phyloP scores from a whole-genome alignment of 2,113 vertebrate genomes.

The Bufo gargarizans region DNA sequence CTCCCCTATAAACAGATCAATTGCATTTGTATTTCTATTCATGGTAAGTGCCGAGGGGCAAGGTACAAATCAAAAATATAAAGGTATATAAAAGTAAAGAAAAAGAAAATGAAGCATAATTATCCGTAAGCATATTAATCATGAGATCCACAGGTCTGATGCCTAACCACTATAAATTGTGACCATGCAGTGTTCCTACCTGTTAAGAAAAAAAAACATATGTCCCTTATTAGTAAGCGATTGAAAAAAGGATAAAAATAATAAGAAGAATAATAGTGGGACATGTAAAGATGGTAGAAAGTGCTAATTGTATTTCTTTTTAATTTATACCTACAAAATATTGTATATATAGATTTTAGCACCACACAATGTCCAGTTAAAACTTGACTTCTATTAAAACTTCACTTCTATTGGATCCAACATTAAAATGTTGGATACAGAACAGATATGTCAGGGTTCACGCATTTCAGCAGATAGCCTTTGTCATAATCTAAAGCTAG shows the following conservation, averaged over 20 bases:
- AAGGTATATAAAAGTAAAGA: background rate
- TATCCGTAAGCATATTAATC: constrained; percentile 14
- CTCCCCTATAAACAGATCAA: constrained; percentile 53
- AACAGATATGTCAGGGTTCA: too few species aligned
- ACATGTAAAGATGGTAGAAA: background rate
- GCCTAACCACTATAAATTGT: background rate
- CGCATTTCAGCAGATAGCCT: too few species aligned
- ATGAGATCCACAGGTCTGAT: background rate
- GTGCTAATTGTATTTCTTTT: background rate
- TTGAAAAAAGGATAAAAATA: background rate
- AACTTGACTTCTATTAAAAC: too few species aligned
- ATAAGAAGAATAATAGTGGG: background rate
- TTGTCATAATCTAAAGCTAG: too few species aligned
- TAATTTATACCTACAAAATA: background rate
- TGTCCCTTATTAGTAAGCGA: background rate
- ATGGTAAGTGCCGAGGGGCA: background rate
- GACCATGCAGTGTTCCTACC: background rate
- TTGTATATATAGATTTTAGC: background rate
- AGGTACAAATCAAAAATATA: constrained; percentile 24
- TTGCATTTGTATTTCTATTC: constrained; percentile 47
- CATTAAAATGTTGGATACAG: too few species aligned
- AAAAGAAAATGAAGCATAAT: constrained; percentile 32
- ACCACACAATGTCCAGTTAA: too few species aligned
- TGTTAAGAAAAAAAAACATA: background rate
- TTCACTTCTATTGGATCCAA: too few species aligned